These are phyloP conservation scores for Pheosia gnoma DNA, from an alignment of 2,888 invertebrate genomes.

Conservation along the genomic window DNA sequence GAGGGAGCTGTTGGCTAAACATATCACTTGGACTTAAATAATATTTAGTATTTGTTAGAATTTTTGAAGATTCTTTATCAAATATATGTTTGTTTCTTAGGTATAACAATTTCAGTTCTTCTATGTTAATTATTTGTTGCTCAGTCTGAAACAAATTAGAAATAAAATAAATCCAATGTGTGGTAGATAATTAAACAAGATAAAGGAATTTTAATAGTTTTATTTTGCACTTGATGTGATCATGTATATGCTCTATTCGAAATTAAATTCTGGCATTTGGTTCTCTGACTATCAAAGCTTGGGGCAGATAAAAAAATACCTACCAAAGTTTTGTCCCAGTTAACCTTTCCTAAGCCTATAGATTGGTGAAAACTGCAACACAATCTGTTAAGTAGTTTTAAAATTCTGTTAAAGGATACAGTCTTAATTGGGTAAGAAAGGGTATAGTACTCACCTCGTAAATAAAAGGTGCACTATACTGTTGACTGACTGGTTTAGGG, in stretches of 20 bases:
- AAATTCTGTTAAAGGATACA: no score
- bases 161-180: background rate
- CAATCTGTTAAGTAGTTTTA: no score
- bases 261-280: no score
- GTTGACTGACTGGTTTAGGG: conserved; percentile 64
- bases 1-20: conserved; percentile 48
- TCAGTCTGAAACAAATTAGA: conserved; percentile 76
- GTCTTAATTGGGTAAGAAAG: background rate
- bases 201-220: no score
- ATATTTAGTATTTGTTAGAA: conserved; percentile 71
- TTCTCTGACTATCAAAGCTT: background rate
- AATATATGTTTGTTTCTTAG: conserved; percentile 83
- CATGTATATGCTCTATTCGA: no score
- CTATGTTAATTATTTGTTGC: conserved; percentile 80
- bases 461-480: conserved; percentile 78
- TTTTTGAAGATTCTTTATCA: conserved; percentile 85
- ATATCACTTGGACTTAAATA: conserved; percentile 68
- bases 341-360: no score
- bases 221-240: no score
- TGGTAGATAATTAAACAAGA: background rate
- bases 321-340: no score
- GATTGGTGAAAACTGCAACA: no score
- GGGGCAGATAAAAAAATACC: no score
- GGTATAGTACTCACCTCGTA: conserved; percentile 72
- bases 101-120: conserved; percentile 84